phyloP scores from a whole-genome alignment of 2,113 vertebrate species.

The Ailurus styani region DNA sequence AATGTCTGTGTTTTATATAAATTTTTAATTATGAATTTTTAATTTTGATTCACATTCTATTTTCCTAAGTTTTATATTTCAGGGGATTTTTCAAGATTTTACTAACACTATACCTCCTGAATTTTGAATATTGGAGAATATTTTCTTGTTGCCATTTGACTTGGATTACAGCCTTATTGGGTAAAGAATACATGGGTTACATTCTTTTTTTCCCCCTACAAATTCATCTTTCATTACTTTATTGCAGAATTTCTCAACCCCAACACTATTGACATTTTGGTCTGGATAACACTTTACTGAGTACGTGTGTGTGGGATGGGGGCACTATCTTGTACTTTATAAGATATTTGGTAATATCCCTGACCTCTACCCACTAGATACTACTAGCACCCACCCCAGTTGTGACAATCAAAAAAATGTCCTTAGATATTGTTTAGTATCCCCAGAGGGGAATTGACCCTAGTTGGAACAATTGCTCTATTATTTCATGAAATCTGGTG shows the following conservation, averaged over 20 bases:
- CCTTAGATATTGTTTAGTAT: background rate
- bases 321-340: fast-evolving
- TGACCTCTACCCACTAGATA: background rate
- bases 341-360: background rate
- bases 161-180: background rate
- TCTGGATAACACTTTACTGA: background rate
- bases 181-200: background rate
- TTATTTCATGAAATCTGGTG: background rate
- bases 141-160: background rate
- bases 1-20: background rate
- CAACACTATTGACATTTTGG: background rate
- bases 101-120: background rate
- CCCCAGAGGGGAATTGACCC: fast-evolving
- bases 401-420: background rate
- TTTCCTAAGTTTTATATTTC: background rate
- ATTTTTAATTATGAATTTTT: background rate
- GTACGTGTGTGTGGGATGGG: background rate
- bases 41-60: background rate
- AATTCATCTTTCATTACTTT: background rate
- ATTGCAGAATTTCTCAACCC: background rate
- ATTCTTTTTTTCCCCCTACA: background rate
- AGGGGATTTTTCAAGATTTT: background rate
- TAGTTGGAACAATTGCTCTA: background rate
- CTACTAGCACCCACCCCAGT: background rate
- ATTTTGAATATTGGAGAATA: background rate